Conservation (phyloP, 2,888 invertebrate species). For the Leptarthrus brevirostris region DNA sequence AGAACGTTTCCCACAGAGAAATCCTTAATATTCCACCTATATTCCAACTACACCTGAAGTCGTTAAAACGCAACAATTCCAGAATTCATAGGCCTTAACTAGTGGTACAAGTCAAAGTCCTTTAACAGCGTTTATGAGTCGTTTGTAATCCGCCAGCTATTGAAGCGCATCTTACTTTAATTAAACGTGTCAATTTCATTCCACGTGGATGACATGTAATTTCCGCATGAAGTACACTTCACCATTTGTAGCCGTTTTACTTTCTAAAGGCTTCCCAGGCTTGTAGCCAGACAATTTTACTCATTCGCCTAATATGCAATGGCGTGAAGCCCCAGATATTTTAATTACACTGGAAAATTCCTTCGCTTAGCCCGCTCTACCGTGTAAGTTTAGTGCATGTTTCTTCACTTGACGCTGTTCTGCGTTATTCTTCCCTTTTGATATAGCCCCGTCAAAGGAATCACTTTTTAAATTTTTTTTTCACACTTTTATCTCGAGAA, state of each 20-base stretch:
- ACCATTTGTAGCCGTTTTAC: constrained; percentile 10
- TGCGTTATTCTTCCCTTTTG: constrained; percentile 8
- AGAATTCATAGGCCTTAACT: no score
- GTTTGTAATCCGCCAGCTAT: not conserved
- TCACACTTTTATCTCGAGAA: not conserved
- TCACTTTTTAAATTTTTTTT: not conserved
- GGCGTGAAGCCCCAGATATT: constrained; percentile 16
- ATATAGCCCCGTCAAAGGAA: constrained; percentile 10
- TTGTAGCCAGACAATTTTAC: constrained; percentile 5
- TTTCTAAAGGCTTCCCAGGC: not conserved
- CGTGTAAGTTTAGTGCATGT: not conserved
- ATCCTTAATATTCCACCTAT: no score
- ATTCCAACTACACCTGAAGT: no score
- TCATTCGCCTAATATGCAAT: constrained; percentile 1
- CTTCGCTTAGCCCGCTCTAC: not conserved
- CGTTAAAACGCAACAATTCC: no score
- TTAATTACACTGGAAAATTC: constrained; percentile 16
- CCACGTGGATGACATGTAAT: constrained; percentile 4
- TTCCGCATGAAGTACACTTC: constrained; percentile 3
- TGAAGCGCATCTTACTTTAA: constrained; percentile 26
- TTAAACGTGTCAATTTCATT: constrained; percentile 21
- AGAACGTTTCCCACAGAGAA: no score
- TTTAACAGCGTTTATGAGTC: not conserved
- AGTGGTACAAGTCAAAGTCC: not conserved
- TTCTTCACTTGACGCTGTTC: not conserved